Conservation (phyloP, 2,888 invertebrate species). For the Drosophila monieri region DNA sequence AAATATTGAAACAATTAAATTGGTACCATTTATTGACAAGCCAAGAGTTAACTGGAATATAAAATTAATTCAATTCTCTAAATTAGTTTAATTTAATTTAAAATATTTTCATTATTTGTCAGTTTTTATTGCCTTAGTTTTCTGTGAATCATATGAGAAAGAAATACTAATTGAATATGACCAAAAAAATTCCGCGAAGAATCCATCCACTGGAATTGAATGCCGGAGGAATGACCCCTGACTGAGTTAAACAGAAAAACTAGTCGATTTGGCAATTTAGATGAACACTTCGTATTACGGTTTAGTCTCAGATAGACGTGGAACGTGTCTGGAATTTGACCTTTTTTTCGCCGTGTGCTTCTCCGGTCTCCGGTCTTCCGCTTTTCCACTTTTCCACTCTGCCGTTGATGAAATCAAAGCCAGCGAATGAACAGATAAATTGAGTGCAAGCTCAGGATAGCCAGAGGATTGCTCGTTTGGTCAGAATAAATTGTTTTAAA, state of each 20-base stretch:
- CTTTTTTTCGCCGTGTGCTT: slow-evolving; percentile 17
- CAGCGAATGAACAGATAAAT: slow-evolving; percentile 2
- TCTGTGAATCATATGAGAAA: background rate
- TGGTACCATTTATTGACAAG: too few relatives aligned
- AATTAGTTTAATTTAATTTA: too few relatives aligned
- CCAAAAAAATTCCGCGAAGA: background rate
- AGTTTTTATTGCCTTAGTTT: too few relatives aligned
- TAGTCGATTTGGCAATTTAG: slow-evolving; percentile 52
- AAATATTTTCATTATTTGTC: background rate
- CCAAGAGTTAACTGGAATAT: too few relatives aligned
- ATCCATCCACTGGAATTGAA: background rate
- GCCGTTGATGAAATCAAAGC: slow-evolving; percentile 55
- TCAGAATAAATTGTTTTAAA: slow-evolving; percentile 52
- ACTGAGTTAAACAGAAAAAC: slow-evolving; percentile 24
- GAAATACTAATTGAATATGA: background rate
- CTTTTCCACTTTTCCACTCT: slow-evolving; percentile 8
- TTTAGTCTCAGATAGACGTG: slow-evolving; percentile 8
- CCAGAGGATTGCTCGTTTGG: slow-evolving; percentile 23
- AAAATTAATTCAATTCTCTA: too few relatives aligned
- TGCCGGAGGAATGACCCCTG: slow-evolving; percentile 1
- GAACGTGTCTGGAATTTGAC: slow-evolving; percentile 56
- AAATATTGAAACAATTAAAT: too few relatives aligned
- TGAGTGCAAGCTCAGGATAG: slow-evolving; percentile 24
- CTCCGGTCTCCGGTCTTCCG: slow-evolving; percentile 13
- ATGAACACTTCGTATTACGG: slow-evolving; percentile 5